Evolutionary conservation across 2,888 invertebrate genomes (phyloP).

Genomic region (Phengaris arion): DNA sequence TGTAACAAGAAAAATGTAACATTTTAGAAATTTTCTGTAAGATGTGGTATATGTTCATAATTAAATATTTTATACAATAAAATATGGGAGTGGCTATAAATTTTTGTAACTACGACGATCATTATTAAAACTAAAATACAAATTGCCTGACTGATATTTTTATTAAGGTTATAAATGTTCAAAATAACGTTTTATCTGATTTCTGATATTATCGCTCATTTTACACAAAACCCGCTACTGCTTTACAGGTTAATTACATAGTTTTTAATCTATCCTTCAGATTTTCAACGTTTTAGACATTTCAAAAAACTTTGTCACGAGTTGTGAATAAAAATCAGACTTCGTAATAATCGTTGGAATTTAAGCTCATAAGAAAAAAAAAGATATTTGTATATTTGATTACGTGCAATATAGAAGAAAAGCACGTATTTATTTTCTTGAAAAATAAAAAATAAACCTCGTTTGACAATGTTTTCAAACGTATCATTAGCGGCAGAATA

Average conservation of each 20-base stretch:
- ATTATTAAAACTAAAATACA: background rate
- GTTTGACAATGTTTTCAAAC: background rate
- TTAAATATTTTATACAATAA: no score
- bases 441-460: background rate
- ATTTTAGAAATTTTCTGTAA: no score
- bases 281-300: background rate
- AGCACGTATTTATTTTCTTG: background rate
- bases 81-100: no score
- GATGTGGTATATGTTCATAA: no score
- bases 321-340: background rate
- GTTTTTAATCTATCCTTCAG: background rate
- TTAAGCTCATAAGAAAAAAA: background rate
- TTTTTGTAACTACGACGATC: background rate
- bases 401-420: background rate
- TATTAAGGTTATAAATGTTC: background rate
- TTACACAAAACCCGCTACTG: background rate
- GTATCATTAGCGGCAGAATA: slow-evolving; percentile 4
- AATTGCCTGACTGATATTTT: background rate
- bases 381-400: background rate
- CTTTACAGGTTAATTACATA: slow-evolving; percentile 3
- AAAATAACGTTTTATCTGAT: slow-evolving; percentile 1
- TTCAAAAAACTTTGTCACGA: background rate
- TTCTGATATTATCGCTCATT: slow-evolving; percentile 1
- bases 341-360: background rate
- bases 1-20: background rate